A percentile compares a stretch with the other conserved stretches of the same genome.
Conservation (phyloP, 1,140 invertebrate species). For the Heliconius eleuchia region DNA sequence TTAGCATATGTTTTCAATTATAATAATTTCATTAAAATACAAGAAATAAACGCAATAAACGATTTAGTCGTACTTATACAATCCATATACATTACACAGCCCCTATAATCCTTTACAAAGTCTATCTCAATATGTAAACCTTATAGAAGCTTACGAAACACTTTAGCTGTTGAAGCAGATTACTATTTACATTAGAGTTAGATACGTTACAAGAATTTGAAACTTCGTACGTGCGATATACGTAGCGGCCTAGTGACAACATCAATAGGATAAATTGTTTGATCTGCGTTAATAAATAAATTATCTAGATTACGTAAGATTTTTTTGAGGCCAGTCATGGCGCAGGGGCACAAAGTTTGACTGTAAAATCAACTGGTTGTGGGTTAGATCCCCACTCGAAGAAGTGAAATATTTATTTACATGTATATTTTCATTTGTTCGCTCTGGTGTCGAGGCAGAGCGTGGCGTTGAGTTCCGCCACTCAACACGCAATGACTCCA, state of each 20-base stretch:
- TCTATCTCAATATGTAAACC: constrained; percentile 14
- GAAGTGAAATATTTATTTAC: no score
- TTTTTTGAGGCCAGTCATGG: no score
- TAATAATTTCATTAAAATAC: not conserved
- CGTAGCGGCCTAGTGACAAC: not conserved
- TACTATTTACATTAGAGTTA: constrained; percentile 27
- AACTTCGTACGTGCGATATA: constrained; percentile 6
- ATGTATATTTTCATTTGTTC: no score
- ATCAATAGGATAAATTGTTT: not conserved
- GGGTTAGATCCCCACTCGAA: no score
- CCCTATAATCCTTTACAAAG: constrained; percentile 19
- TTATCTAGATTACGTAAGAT: not conserved
- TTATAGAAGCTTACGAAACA: constrained; percentile 10
- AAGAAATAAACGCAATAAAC: not conserved
- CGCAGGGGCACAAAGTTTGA: no score
- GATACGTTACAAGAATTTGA: constrained; percentile 24
- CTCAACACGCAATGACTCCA: no score
- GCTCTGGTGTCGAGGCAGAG: no score
- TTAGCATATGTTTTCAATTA: not conserved
- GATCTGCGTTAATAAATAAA: not conserved
- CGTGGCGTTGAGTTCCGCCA: no score
- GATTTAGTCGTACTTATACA: not conserved
- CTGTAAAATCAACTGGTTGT: no score
- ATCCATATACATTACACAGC: not conserved
- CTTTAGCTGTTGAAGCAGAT: constrained; percentile 22